phyloP scores from a whole-genome alignment of 2,113 vertebrate genomes.

The Capricornis sumatraensis region DNA sequence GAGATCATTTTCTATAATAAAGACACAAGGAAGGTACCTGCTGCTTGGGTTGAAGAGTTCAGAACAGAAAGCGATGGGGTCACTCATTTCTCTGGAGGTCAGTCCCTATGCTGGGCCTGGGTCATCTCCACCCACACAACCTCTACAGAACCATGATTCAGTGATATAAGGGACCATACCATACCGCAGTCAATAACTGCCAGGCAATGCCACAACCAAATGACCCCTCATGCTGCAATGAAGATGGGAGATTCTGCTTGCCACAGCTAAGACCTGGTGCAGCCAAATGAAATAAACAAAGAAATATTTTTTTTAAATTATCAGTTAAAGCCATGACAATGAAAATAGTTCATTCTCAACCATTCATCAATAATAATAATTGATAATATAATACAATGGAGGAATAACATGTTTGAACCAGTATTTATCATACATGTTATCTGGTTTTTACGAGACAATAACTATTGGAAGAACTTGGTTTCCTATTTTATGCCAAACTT shows the following conservation, averaged over 20 bases:
- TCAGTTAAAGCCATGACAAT: not conserved
- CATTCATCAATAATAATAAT: not conserved
- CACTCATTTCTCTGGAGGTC: not conserved
- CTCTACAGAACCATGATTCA: not conserved
- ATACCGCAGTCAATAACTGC: not conserved
- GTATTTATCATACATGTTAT: not conserved
- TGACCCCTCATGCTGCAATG: not conserved
- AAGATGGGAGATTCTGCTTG: not conserved
- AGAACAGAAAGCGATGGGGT: not conserved
- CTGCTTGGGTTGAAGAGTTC: not conserved
- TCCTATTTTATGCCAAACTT: not conserved
- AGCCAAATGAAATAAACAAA: not conserved
- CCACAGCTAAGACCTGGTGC: not conserved
- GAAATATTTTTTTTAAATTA: not conserved
- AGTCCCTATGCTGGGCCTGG: not conserved
- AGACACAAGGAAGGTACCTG: not conserved
- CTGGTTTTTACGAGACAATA: not conserved
- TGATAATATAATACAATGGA: not conserved
- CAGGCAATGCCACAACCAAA: not conserved
- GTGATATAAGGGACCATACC: not conserved
- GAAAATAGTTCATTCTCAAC: not conserved
- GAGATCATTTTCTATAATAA: not conserved
- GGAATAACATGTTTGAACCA: not conserved
- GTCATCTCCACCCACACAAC: not conserved
- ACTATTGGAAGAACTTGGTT: not conserved